These are phyloP conservation scores for Scrobipalpa costella DNA, from an alignment of 2,888 invertebrate genomes.

Conservation along the genomic window DNA sequence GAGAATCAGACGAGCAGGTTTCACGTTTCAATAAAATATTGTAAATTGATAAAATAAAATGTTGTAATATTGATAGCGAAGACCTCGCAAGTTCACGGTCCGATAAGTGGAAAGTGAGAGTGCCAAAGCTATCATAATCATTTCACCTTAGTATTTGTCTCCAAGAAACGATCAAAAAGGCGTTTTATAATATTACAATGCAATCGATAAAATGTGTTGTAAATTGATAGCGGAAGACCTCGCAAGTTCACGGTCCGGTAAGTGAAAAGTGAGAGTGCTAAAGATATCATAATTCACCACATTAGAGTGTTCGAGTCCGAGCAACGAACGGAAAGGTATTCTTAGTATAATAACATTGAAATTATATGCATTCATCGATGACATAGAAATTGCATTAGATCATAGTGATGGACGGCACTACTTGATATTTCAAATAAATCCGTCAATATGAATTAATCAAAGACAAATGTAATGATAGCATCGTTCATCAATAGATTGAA, in stretches of 20 bases:
- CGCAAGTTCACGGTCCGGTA: constrained; percentile 11
- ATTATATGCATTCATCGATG: background rate
- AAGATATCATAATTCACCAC: constrained; percentile 1
- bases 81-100: constrained; percentile 4
- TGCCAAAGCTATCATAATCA: background rate
- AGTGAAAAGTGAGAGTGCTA: constrained; percentile 16
- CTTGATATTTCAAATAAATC: no score
- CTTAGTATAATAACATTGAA: background rate
- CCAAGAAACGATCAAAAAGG: background rate
- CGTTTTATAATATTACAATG: background rate
- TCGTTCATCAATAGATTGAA: no score
- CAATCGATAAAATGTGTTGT: background rate
- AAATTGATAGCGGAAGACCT: background rate
- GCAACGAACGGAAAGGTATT: background rate
- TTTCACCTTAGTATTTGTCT: background rate
- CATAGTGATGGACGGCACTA: no score
- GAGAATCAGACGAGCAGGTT: no score
- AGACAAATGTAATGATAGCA: no score
- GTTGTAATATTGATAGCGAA: background rate
- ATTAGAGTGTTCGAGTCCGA: background rate
- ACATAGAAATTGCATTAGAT: background rate
- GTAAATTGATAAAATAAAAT: background rate
- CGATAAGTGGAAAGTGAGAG: constrained; percentile 16
- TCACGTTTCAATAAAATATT: no score
- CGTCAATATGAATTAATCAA: no score